phyloP scores from a whole-genome alignment of 2,797 vertebrate species.

The Smutsia temminckii region DNA sequence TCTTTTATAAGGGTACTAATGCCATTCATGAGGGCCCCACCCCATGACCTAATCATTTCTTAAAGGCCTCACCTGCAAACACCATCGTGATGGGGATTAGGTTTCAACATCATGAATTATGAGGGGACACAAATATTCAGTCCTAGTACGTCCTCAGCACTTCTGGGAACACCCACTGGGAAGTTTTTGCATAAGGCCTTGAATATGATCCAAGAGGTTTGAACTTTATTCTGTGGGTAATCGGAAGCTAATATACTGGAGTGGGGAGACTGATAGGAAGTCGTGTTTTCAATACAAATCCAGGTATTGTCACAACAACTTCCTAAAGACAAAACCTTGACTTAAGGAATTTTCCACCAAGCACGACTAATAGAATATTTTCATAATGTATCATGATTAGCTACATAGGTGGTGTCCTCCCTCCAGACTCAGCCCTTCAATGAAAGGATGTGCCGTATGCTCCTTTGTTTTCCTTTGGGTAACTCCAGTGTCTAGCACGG shows the following conservation, averaged over 20 bases:
- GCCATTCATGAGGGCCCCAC: not conserved
- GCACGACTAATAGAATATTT: not conserved
- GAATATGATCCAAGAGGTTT: not conserved
- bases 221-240: not conserved
- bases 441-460: not conserved
- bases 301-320: not conserved
- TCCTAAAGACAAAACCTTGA: not conserved
- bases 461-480: not conserved
- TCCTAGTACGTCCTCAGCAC: not conserved
- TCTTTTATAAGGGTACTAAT: not conserved
- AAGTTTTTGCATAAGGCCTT: not conserved
- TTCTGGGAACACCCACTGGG: not conserved
- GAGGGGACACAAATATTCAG: not conserved
- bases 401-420: not conserved
- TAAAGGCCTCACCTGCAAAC: not conserved
- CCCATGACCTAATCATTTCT: not conserved
- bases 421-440: not conserved
- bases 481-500: not conserved
- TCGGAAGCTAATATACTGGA: not conserved
- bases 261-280: not conserved
- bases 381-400: not conserved
- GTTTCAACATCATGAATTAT: not conserved
- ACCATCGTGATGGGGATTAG: not conserved
- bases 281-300: slow-evolving; percentile 14
- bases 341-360: not conserved